Evolutionary conservation across 2,888 invertebrate species (phyloP), one percentile per base, ranked within the genome.

Genomic region (Spicauda simplicius): DNA sequence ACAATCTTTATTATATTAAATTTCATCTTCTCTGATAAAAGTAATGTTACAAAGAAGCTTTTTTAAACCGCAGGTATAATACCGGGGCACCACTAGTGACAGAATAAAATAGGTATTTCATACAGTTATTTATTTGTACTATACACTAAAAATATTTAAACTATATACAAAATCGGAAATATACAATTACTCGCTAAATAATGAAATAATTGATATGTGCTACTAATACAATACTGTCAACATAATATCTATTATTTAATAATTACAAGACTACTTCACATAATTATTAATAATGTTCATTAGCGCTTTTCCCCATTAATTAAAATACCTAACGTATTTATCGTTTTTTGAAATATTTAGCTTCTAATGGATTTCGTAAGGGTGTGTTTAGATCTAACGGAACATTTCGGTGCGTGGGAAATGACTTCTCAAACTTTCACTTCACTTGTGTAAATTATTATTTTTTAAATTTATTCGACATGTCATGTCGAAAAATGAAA

Each of bases 271-370:
- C 58, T 75, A 45, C 45, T 45, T 45, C 11, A 73, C 71, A 76
- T 75, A 77, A 74, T 72, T 45, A 45, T 45, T 45, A 45, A 45
- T 74, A 76, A 75, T 85, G 74, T 85, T 88, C 85, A 89, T 86
- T 92, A 92, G 92, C 92, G 92, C 91, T 92, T 92, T 92, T 92
- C 91, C 92, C 92, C 92, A 85, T 89, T 83, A 71, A 74, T 60
- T 68, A 45, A 57, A 76, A 72, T 68, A 65, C 58, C 67, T 72
- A 72, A 71, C 70, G 71, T 73, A 72, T 73, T 76, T 58, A 70
- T 69, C 8, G 20, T n/a, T 65, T 37, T 70, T 74, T 71, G 58
- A 70, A 64, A 63, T 71, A 70, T 76, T 62, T 63, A 71, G 48
- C 68, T 58, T 68, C 60, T 74, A 74, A 71, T 69, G 54, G 41